Evolutionary conservation across 2,113 vertebrate species (phyloP).

Genomic region (Meles meles): DNA sequence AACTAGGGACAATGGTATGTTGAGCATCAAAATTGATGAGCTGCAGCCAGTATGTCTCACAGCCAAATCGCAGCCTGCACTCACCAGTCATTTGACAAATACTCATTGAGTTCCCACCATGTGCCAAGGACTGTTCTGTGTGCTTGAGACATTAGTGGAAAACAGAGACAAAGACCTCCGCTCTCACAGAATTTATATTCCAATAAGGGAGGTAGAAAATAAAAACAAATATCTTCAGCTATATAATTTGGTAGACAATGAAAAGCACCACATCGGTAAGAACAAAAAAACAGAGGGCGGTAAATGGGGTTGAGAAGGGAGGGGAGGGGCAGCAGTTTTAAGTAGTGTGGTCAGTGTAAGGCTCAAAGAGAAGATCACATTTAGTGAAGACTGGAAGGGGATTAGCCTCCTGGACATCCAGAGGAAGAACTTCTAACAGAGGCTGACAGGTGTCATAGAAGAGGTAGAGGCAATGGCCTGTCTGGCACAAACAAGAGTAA

Average conservation of each 20-base stretch:
- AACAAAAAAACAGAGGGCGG: not conserved
- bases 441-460: not conserved
- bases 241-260: not conserved
- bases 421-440: not conserved
- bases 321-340: not conserved
- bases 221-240: not conserved
- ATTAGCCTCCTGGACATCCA: not conserved
- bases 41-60: not conserved
- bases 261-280: not conserved
- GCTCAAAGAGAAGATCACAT: not conserved
- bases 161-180: not conserved
- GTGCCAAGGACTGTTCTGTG: not conserved
- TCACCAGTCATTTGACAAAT: constrained; percentile 14
- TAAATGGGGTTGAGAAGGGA: not conserved
- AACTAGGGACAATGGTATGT: not conserved
- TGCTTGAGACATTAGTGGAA: not conserved
- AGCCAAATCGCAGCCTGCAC: not conserved
- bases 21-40: constrained; percentile 17
- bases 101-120: not conserved
- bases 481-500: not conserved
- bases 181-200: not conserved
- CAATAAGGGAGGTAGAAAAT: not conserved
- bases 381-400: not conserved
- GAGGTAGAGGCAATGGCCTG: not conserved
- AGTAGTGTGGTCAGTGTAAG: not conserved